These are phyloP conservation scores for Tapera naevia DNA, from an alignment of 2,797 vertebrate genomes.

Conservation along the genomic window DNA sequence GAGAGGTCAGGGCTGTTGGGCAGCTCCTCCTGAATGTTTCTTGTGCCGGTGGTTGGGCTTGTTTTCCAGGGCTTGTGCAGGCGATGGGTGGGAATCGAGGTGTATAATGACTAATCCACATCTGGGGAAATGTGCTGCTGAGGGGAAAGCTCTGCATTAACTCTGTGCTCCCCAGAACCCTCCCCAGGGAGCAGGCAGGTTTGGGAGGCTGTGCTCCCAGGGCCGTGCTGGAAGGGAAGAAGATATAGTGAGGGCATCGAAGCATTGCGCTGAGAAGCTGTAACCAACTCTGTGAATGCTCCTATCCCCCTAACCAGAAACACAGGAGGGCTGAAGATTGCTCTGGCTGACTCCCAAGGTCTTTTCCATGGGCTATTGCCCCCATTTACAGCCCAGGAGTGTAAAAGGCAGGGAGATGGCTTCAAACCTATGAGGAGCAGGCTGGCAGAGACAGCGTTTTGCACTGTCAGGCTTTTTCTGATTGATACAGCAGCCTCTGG, in stretches of 20 bases:
- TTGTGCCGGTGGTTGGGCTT: neutral
- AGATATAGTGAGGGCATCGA: neutral
- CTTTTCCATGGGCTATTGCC: neutral
- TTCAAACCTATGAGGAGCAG: neutral
- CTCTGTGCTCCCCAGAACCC: neutral
- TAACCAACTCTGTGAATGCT: neutral
- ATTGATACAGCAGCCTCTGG: neutral
- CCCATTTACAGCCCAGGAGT: neutral
- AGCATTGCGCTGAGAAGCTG: accelerated
- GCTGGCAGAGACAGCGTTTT: neutral
- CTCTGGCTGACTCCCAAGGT: neutral
- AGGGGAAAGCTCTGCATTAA: neutral
- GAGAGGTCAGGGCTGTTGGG: neutral
- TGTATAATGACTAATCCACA: neutral
- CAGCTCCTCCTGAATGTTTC: neutral
- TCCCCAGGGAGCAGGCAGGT: neutral
- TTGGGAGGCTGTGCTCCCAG: neutral
- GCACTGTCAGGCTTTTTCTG: neutral
- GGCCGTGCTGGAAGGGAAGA: neutral
- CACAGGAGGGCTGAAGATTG: neutral
- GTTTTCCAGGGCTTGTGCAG: neutral
- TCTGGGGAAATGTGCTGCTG: neutral
- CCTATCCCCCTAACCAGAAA: neutral
- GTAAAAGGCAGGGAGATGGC: neutral
- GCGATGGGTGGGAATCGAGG: too few relatives aligned